Conservation (phyloP, 1,140 invertebrate species). For the Homarus americanus region DNA sequence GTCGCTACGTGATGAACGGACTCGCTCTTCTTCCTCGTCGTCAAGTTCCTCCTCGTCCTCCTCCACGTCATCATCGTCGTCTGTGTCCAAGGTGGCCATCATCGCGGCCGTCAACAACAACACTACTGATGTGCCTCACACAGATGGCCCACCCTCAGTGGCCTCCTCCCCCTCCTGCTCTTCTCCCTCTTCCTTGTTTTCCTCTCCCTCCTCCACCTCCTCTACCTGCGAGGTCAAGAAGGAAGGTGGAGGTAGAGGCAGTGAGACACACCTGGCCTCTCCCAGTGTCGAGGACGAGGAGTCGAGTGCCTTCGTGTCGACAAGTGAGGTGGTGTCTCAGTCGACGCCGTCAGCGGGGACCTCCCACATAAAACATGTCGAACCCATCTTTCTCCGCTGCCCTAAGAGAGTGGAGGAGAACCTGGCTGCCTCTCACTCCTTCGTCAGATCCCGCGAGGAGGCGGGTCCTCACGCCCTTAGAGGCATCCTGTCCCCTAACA, state of each 20-base stretch:
- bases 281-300: constrained; percentile 33
- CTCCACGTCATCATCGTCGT: constrained; percentile 24
- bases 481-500: constrained; percentile 4
- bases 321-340: constrained; percentile 1
- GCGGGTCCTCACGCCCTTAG: neutral
- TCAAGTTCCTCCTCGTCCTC: constrained; percentile 30
- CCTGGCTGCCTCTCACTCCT: constrained; percentile 40
- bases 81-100: constrained; percentile 43
- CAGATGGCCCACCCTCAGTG: constrained; percentile 19
- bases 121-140: neutral
- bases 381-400: constrained; percentile 60
- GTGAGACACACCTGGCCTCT: neutral
- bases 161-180: constrained; percentile 54
- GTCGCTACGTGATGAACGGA: constrained; percentile 46
- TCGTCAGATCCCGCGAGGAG: constrained; percentile 32
- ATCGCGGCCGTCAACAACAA: constrained; percentile 9
- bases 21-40: constrained; percentile 9
- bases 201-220: constrained; percentile 58
- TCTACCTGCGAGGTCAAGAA: constrained; percentile 33
- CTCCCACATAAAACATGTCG: constrained; percentile 8
- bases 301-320: constrained; percentile 23
- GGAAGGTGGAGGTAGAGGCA: neutral
- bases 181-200: constrained; percentile 58
- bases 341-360: constrained; percentile 26
- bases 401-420: constrained; percentile 40